phyloP scores from a whole-genome alignment of 2,113 vertebrate genomes.

The Galemys pyrenaicus region DNA sequence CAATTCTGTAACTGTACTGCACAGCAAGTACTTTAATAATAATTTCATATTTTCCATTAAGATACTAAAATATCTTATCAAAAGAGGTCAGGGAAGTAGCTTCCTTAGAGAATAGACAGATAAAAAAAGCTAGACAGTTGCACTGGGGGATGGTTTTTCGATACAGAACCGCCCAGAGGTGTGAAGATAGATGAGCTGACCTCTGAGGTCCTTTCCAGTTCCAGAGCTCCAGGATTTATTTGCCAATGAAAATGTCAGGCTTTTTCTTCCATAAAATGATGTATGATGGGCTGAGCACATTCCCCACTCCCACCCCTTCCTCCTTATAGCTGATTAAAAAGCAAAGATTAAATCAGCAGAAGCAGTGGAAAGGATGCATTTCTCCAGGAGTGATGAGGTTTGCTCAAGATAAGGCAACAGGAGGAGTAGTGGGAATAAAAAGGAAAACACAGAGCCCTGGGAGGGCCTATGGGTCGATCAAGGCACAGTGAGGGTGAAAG shows the following conservation, averaged over 20 bases:
- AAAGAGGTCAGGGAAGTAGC: neutral
- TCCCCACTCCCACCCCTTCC: neutral
- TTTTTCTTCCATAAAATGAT: constrained; percentile 62
- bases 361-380: neutral
- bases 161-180: neutral
- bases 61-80: neutral
- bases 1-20: neutral
- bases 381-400: neutral
- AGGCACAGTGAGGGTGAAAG: neutral
- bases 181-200: constrained; percentile 51
- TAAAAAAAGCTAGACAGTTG: neutral
- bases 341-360: constrained; percentile 59
- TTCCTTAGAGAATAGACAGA: constrained; percentile 10
- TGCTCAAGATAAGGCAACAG: neutral
- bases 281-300: constrained; percentile 16
- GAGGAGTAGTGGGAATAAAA: neutral
- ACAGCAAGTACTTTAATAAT: neutral
- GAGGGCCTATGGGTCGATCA: neutral
- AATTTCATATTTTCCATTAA: constrained; percentile 44
- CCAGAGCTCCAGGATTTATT: constrained; percentile 57
- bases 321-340: constrained; percentile 63
- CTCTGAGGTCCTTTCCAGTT: neutral
- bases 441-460: neutral
- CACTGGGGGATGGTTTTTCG: neutral
- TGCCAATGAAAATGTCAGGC: constrained; percentile 61